Evolutionary conservation across 1,140 invertebrate genomes (phyloP).

Genomic region (Polyergus mexicanus): DNA sequence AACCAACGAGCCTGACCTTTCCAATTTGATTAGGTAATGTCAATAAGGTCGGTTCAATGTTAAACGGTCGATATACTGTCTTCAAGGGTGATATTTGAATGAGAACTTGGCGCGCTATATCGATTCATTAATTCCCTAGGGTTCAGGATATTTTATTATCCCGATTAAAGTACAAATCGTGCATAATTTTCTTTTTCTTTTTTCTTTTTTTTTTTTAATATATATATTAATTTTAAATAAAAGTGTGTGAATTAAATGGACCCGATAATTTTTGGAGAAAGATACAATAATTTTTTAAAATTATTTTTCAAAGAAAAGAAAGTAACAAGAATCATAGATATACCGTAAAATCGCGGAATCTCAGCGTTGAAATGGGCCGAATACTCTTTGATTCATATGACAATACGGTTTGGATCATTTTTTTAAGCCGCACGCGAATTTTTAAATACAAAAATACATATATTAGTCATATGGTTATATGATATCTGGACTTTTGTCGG

Average conservation of each 20-base stretch:
- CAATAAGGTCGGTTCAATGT: slow-evolving; percentile 81
- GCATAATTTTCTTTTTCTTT: not conserved
- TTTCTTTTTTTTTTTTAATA: not conserved
- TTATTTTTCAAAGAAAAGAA: not conserved
- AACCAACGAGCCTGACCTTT: slow-evolving; percentile 77
- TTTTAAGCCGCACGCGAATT: not conserved
- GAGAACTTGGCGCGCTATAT: not conserved
- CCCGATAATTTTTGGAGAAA: not conserved
- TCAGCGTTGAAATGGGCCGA: not conserved
- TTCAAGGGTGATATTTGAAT: slow-evolving; percentile 49
- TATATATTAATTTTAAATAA: not conserved
- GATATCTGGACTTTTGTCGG: slow-evolving; percentile 47
- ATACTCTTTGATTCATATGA: not conserved
- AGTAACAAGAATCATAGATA: not conserved
- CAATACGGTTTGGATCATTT: not conserved
- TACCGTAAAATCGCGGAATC: not conserved
- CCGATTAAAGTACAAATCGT: not conserved
- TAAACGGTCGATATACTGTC: slow-evolving; percentile 70
- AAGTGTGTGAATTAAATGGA: not conserved
- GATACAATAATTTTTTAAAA: not conserved
- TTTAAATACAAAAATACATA: not conserved
- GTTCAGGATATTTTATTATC: not conserved
- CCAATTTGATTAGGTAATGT: slow-evolving; percentile 82
- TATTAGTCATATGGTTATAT: slow-evolving; percentile 27
- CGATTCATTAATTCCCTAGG: not conserved